phyloP scores from a whole-genome alignment of 2,888 invertebrate genomes.

The Ophioninae sp. region DNA sequence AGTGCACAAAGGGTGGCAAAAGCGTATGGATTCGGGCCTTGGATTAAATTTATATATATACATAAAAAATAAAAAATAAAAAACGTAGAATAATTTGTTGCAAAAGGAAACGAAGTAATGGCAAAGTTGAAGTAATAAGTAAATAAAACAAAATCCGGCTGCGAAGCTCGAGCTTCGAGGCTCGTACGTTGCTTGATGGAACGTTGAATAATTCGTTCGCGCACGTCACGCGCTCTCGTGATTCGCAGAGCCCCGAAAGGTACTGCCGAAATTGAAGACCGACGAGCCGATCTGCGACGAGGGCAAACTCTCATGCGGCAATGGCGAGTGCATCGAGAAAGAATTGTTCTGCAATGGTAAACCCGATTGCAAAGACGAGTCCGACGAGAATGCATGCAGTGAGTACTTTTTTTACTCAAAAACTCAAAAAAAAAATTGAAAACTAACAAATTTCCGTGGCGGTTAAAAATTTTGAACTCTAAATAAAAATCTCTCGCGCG shows the following conservation, averaged over 20 bases:
- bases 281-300: constrained; percentile 96
- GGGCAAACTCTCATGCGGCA: constrained; percentile 94
- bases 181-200: constrained; percentile 2
- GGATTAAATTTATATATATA: constrained; percentile 54
- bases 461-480: background rate
- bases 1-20: constrained; percentile 63
- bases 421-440: background rate
- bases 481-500: background rate
- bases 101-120: constrained; percentile 49
- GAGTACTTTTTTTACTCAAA: constrained; percentile 80
- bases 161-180: constrained; percentile 62
- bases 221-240: constrained; percentile 51
- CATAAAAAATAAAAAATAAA: constrained; percentile 33
- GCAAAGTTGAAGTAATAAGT: constrained; percentile 12
- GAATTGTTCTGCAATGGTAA: constrained; percentile 96
- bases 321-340: constrained; percentile 95
- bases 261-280: constrained; percentile 93
- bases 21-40: constrained; percentile 70
- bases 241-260: constrained; percentile 92
- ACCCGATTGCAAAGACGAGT: constrained; percentile 95
- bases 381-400: constrained; percentile 97
- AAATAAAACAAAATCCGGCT: constrained; percentile 23
- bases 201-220: constrained; percentile 47
- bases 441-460: background rate
- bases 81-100: constrained; percentile 50